phyloP scores from a whole-genome alignment of 2,797 vertebrate genomes.

The Argya squamiceps region DNA sequence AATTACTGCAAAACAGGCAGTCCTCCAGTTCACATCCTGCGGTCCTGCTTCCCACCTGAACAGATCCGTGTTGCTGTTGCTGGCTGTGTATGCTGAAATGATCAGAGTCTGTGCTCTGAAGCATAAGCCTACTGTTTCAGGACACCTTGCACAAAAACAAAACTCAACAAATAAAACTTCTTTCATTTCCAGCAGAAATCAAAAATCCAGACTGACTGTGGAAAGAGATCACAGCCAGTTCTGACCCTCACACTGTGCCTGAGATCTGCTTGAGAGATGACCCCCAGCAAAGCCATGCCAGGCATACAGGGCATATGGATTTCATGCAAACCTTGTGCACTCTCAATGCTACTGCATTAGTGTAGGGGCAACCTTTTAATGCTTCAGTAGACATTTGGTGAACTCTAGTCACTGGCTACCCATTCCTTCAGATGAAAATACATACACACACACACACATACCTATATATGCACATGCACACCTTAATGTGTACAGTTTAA shows the following conservation, averaged over 20 bases:
- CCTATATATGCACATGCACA: not conserved
- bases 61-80: not conserved
- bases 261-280: not conserved
- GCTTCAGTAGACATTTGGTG: not conserved
- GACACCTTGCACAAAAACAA: not conserved
- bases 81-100: not conserved
- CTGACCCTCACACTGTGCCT: not conserved
- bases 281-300: not conserved
- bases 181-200: not conserved
- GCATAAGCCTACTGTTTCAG: not conserved
- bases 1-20: constrained; percentile 8
- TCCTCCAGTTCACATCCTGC: not conserved
- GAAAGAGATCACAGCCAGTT: not conserved
- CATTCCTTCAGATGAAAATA: not conserved
- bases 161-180: rapidly evolving
- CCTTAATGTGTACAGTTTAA: not conserved
- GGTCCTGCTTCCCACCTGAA: not conserved
- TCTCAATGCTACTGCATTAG: not conserved
- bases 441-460: not conserved
- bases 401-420: not conserved
- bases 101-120: not conserved
- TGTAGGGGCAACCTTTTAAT: not conserved
- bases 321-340: not conserved
- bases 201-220: not conserved
- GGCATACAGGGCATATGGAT: not conserved